A percentile compares a stretch with the other conserved stretches of the same genome.
Evolutionary conservation across 2,113 vertebrate genomes (phyloP).

Genomic region (Seriola dumerili): DNA sequence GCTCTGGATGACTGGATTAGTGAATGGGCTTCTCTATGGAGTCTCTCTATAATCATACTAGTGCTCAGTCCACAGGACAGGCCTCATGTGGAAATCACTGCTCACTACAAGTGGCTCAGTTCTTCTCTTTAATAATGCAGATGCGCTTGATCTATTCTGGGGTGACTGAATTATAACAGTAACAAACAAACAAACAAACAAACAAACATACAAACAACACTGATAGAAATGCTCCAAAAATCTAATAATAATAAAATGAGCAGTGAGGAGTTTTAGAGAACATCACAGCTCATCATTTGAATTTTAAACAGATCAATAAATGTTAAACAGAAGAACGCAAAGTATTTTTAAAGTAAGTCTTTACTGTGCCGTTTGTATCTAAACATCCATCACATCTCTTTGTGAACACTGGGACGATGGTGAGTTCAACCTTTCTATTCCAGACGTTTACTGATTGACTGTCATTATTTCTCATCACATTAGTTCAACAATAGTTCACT

Average conservation of each 20-base stretch:
- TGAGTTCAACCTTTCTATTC: not conserved
- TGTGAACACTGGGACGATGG: not conserved
- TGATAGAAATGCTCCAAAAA: not conserved
- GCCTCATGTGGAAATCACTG: constrained; percentile 12
- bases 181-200: too few relatives aligned
- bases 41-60: not conserved
- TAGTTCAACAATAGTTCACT: constrained; percentile 18
- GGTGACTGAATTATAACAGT: not conserved
- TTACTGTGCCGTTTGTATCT: not conserved
- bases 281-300: not conserved
- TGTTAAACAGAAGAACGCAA: not conserved
- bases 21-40: constrained; percentile 15
- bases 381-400: not conserved
- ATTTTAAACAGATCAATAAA: not conserved
- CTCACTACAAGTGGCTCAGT: not conserved
- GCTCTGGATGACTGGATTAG: constrained; percentile 17
- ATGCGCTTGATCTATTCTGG: not conserved
- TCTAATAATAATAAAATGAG: too few relatives aligned
- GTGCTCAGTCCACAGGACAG: not conserved
- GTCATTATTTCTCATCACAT: constrained; percentile 14
- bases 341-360: not conserved
- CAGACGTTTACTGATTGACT: not conserved
- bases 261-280: not conserved
- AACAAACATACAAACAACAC: not conserved
- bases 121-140: constrained; percentile 14